A percentile compares a stretch with the other conserved stretches of the same genome.
These are phyloP conservation scores for Trichomycterus rosablanca DNA, from an alignment of 2,113 vertebrate species.

Conservation along the genomic window DNA sequence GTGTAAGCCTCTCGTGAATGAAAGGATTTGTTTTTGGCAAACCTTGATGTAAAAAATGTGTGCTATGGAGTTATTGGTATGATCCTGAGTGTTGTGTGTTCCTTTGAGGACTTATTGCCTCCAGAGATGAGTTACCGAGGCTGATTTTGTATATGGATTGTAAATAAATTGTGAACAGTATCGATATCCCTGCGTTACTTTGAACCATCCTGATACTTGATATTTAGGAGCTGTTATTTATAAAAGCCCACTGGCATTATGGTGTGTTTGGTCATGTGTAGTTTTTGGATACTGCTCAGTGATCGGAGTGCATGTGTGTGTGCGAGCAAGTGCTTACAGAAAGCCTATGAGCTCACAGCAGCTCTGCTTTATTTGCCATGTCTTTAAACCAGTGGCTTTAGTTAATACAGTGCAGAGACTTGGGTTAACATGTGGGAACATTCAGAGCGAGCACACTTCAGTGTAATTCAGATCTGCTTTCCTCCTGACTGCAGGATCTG, in stretches of 20 bases:
- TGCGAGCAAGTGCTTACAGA: not conserved
- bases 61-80: not conserved
- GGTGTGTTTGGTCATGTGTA: slow-evolving; percentile 19
- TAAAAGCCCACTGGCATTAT: slow-evolving; percentile 17
- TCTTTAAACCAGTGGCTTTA: slow-evolving; percentile 41
- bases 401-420: slow-evolving; percentile 43
- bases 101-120: slow-evolving; percentile 13
- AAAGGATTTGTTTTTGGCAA: not conserved
- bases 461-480: slow-evolving; percentile 49
- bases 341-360: slow-evolving; percentile 32
- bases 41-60: not conserved
- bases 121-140: not conserved
- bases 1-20: not conserved
- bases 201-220: slow-evolving; percentile 25
- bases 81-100: slow-evolving; percentile 3
- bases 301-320: slow-evolving; percentile 13
- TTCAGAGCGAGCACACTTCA: slow-evolving; percentile 50
- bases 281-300: slow-evolving; percentile 18
- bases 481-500: slow-evolving; percentile 48
- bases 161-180: not conserved
- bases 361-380: slow-evolving; percentile 32
- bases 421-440: slow-evolving; percentile 48
- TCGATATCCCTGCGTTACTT: not conserved
- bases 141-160: slow-evolving; percentile 2
- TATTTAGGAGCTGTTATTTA: slow-evolving; percentile 29